phyloP scores from a whole-genome alignment of 2,797 vertebrate genomes.

The Poecilia wingei region DNA sequence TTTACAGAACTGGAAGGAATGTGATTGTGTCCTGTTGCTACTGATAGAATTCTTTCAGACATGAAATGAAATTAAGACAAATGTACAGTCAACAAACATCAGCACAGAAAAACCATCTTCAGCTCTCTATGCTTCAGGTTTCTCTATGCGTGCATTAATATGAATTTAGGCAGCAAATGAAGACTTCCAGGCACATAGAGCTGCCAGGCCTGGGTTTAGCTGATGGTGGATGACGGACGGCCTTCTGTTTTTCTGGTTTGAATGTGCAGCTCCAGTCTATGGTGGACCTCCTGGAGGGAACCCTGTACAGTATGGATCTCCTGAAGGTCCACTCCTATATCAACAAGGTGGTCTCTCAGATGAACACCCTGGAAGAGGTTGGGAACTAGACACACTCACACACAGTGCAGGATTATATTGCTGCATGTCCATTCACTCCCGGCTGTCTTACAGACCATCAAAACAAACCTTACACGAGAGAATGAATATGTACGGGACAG shows the following conservation, averaged over 20 bases:
- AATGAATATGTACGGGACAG: constrained; percentile 92
- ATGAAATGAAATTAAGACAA: neutral
- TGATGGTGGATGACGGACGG: constrained; percentile 32
- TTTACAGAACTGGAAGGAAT: neutral
- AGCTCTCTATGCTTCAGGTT: neutral
- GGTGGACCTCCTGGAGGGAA: constrained; percentile 95
- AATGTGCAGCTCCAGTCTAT: constrained; percentile 90
- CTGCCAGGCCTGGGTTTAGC: constrained; percentile 28
- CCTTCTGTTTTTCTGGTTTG: constrained; percentile 47
- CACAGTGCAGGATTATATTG: neutral
- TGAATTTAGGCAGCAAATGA: neutral
- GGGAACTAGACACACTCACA: constrained; percentile 25
- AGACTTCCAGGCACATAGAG: constrained; percentile 21
- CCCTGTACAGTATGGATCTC: constrained; percentile 95
- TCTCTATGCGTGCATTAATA: neutral
- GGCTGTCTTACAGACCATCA: constrained; percentile 86
- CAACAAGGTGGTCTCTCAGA: constrained; percentile 92
- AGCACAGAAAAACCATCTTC: too few species aligned
- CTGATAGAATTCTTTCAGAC: neutral
- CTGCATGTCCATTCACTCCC: neutral
- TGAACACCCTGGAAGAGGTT: constrained; percentile 96
- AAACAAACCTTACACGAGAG: constrained; percentile 92
- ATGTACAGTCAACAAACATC: neutral
- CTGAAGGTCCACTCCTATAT: constrained; percentile 97
- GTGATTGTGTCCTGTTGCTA: neutral